phyloP scores from a whole-genome alignment of 1,140 invertebrate species.

The Proales similis region DNA sequence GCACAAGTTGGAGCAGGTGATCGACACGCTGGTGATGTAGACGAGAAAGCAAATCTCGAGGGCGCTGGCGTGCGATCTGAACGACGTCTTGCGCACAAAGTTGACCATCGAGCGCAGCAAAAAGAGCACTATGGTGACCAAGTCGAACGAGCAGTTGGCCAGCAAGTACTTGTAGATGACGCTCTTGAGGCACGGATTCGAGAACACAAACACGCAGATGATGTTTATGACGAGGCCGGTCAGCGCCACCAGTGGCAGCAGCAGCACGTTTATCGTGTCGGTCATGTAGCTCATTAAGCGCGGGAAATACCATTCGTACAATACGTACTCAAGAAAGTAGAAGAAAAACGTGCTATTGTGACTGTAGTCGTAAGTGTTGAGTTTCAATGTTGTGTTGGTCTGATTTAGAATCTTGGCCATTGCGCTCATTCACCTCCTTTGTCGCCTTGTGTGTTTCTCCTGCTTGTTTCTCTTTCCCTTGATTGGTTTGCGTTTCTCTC shows the following conservation, averaged over 20 bases:
- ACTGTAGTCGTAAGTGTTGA: no score
- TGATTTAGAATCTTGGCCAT: no score
- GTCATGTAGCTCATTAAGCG: no score
- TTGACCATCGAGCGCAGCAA: neutral
- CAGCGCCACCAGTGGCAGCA: conserved; percentile 1
- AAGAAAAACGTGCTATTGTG: no score
- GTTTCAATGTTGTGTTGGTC: no score
- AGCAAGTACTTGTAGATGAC: conserved; percentile 30
- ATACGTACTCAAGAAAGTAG: no score
- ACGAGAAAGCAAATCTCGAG: conserved; percentile 26
- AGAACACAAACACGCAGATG: neutral
- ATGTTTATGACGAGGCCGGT: conserved; percentile 13
- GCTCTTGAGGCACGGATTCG: conserved; percentile 3
- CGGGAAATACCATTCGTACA: no score
- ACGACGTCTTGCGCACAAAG: neutral
- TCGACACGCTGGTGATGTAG: conserved; percentile 10
- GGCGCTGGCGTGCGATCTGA: neutral
- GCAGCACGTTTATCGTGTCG: no score
- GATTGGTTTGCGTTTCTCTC: no score
- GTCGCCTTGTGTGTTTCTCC: no score
- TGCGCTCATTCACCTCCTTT: no score
- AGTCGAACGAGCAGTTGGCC: conserved; percentile 10
- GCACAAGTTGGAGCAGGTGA: conserved; percentile 19
- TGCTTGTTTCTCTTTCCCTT: no score
- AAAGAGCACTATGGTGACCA: neutral